Percentiles rank a stretch among this genome's conserved stretches.
phyloP scores from a whole-genome alignment of 2,797 vertebrate species.

The Columba guinea region DNA sequence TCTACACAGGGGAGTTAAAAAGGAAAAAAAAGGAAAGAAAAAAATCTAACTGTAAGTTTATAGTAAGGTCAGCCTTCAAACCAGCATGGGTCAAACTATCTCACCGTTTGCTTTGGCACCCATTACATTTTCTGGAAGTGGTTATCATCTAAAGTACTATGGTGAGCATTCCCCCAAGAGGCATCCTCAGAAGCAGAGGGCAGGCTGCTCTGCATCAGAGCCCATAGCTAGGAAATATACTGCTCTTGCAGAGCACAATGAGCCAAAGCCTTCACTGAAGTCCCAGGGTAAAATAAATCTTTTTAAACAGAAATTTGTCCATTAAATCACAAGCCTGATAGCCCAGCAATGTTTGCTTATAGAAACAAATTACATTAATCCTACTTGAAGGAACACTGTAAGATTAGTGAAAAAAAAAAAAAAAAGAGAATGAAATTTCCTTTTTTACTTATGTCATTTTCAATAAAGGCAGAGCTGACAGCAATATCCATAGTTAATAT shows the following conservation, averaged over 20 bases:
- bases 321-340: slow-evolving; percentile 1
- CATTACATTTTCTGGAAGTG: slow-evolving; percentile 16
- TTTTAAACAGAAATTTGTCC: not conserved
- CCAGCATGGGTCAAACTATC: slow-evolving; percentile 22
- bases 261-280: not conserved
- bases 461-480: not conserved
- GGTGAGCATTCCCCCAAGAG: not conserved
- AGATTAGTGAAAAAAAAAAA: not conserved
- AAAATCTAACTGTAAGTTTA: not conserved
- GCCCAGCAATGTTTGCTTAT: not conserved
- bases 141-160: not conserved
- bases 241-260: not conserved
- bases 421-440: not conserved
- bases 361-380: slow-evolving; percentile 20
- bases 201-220: slow-evolving; percentile 30
- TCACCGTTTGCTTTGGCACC: slow-evolving; percentile 11
- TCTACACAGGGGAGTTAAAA: not conserved
- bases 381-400: not conserved
- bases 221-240: not conserved
- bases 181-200: slow-evolving; percentile 9
- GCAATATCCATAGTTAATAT: not conserved
- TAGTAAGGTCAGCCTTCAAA: slow-evolving; percentile 31
- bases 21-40: not conserved
- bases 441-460: not conserved
- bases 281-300: slow-evolving; percentile 18